Conservation (phyloP, 1,140 invertebrate genomes). For the Cryptotermes secundus region DNA sequence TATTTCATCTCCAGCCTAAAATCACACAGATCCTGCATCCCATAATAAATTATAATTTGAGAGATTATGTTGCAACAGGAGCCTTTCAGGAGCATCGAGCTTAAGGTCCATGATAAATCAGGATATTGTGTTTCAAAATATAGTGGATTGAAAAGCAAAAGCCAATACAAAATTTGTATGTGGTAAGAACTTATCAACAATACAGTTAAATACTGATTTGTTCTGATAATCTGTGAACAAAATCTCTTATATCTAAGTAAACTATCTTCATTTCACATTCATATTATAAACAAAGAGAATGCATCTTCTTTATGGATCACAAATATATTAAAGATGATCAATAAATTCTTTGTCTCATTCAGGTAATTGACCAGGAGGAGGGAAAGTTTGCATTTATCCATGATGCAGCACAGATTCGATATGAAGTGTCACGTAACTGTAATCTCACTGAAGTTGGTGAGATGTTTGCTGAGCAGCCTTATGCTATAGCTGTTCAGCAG, state of each 20-base stretch:
- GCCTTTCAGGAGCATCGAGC: too few species aligned
- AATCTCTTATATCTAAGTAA: neutral
- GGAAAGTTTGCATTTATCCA: conserved; percentile 89
- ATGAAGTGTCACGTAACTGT: conserved; percentile 79
- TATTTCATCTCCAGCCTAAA: too few species aligned
- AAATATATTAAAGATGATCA: neutral
- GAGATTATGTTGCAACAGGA: too few species aligned
- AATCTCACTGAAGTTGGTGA: conserved; percentile 85
- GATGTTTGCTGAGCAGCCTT: conserved; percentile 84
- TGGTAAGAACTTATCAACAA: neutral
- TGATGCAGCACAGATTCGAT: conserved; percentile 81
- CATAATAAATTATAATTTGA: too few species aligned
- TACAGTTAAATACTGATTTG: neutral
- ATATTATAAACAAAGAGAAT: too few species aligned
- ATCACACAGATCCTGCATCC: too few species aligned
- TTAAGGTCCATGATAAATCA: too few species aligned
- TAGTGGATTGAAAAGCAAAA: neutral
- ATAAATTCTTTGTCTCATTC: conserved; percentile 7
- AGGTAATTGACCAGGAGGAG: conserved; percentile 72
- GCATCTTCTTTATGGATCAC: neutral
- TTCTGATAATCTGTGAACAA: neutral
- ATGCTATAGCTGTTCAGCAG: conserved; percentile 83
- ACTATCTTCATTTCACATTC: too few species aligned
- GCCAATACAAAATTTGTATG: neutral
- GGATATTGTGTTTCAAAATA: too few species aligned